Evolutionary conservation across 2,888 invertebrate genomes (phyloP).

Genomic region (Mamestra brassicae): DNA sequence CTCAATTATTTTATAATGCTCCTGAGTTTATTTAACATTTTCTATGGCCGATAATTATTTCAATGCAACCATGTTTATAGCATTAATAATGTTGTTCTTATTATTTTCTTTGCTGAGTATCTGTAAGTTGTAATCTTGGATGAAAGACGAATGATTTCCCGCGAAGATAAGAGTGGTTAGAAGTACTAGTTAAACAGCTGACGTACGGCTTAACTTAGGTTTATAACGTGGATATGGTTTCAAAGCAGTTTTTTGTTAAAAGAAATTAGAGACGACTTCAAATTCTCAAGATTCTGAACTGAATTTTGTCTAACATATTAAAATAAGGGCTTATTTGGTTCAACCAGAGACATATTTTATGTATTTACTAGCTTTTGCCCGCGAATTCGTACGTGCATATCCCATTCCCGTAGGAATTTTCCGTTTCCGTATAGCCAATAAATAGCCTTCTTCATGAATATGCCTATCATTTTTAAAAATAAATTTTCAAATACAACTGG

Average conservation of each 20-base stretch:
- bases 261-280: not conserved
- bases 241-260: not conserved
- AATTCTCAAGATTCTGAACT: not conserved
- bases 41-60: constrained; percentile 11
- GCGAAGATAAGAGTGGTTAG: not conserved
- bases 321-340: no score
- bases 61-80: not conserved
- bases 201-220: not conserved
- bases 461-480: no score
- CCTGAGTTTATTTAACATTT: constrained; percentile 21
- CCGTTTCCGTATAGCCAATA: no score
- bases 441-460: no score
- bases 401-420: no score
- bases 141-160: constrained; percentile 28
- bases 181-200: not conserved
- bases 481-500: no score
- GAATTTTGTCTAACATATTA: not conserved
- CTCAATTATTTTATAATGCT: constrained; percentile 27
- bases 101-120: not conserved
- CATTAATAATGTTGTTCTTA: not conserved
- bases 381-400: no score
- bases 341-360: no score
- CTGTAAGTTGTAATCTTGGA: constrained; percentile 12
- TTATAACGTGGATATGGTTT: not conserved
- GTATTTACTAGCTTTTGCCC: no score